Evolutionary conservation across 2,113 vertebrate genomes (phyloP).

Genomic region (Turnix velox): DNA sequence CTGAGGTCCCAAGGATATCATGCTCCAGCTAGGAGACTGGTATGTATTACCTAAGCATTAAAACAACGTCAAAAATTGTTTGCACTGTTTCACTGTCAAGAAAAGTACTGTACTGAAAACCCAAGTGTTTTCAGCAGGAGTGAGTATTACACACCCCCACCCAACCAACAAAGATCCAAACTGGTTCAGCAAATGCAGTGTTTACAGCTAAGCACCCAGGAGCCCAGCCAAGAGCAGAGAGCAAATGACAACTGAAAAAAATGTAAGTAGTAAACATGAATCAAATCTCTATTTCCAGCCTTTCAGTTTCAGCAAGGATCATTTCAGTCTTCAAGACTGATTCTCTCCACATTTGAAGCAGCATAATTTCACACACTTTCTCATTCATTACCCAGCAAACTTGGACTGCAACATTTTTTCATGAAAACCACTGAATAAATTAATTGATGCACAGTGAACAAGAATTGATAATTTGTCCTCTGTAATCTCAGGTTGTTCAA

Average conservation of each 20-base stretch:
- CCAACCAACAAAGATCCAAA: neutral
- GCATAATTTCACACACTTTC: neutral
- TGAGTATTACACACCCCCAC: neutral
- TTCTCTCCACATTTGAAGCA: neutral
- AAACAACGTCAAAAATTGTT: neutral
- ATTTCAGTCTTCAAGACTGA: neutral
- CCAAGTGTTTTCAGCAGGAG: neutral
- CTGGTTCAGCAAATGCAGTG: neutral
- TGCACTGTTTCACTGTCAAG: neutral
- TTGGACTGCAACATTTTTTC: neutral
- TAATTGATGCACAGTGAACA: neutral
- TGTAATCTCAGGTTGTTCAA: neutral
- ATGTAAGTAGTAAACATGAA: neutral
- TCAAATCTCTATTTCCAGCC: neutral
- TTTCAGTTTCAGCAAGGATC: neutral
- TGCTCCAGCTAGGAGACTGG: neutral
- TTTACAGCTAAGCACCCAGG: neutral
- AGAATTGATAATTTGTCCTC: neutral
- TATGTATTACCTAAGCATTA: neutral
- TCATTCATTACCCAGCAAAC: neutral
- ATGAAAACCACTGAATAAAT: neutral
- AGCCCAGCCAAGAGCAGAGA: neutral
- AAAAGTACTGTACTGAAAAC: neutral
- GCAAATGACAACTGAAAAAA: neutral
- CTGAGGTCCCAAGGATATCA: neutral